Evolutionary conservation across 2,888 invertebrate species (phyloP), one percentile per base, ranked within the genome.

Genomic region (Melanostoma scalare): DNA sequence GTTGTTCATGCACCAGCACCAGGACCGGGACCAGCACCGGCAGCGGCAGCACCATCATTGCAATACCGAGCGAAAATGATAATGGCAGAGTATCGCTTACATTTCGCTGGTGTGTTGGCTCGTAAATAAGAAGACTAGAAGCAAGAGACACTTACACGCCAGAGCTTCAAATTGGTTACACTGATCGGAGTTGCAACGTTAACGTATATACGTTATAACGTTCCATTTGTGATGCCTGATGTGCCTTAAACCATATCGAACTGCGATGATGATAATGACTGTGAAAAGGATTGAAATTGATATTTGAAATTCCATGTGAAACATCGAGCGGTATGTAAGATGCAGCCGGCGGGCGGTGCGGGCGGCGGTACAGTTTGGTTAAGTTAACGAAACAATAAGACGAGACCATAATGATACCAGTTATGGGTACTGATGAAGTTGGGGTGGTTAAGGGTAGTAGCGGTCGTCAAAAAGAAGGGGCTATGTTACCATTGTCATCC

Each of bases 11-110:
- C 69, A 48, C 52, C 60, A 60, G 40, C 50, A 60, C 5, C 52
- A 71, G 30, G 35, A 58, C n/a, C 50, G 65, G 36, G 35, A 76
- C 20, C 77, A 73, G 30, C 30, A 40, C 40, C 73, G 50, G 42
- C 72, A 46, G 52, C 56, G 63, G 30, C 68, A 56, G 35, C 63
- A 46, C 56, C 67, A 55, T 81, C 76, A 72, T 71, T 55, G 60
- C 55, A 69, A 52, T 69, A 74, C 69, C 74, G 60, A 74, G 74
- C 74, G 60, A 55, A 79, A 61, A 79, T 60, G 65, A 61, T 84
- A 84, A 79, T 84, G 75, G 79, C 74, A 74, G 71, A 75, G 71
- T 84, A 79, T 84, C 74, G 79, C 79, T 84, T 84, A 67, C 82
- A 84, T 31, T 65, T 58, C 46, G 53, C 50, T 76, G 65, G 71